Evolutionary conservation across 2,888 invertebrate genomes (phyloP), one percentile per base, ranked within the genome.

Genomic region (Tiliacea citrago): DNA sequence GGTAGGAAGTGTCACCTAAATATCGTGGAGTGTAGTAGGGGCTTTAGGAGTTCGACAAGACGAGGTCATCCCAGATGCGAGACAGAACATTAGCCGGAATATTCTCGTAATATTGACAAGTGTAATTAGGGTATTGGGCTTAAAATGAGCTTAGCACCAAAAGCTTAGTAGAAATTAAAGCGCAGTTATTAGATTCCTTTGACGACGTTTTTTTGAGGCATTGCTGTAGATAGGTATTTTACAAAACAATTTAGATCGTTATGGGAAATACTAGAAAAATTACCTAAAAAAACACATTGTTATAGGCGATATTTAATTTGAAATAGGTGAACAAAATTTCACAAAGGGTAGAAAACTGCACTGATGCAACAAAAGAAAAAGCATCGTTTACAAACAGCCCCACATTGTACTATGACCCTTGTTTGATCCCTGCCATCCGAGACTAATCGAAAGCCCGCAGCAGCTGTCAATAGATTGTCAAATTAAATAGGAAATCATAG

Each of bases 361-460:
- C 4, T 16, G 9, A 65, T 47, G 45, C 65, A 49, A 57, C n/a
- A n/a, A 58, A 53, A 63, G 29, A 75, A 53, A 35, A 66, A 67
- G 3, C 13, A 21, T 39, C 24, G 45, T 12, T 16, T 39, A 51
- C 5, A 21, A 29, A 53, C 35, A 10, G 21, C 1, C 60, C 51
- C 55, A 21, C 53, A 24, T 35, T 35, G 51, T 53, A 39, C 39
- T 55, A 42, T 42, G 21, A 58, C 67, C 58, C 58, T 58, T 35
- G 47, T 13, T 77, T 47, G 51, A 63, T 63, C 39, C 55, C 55
- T 47, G 57, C 10, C 51, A 53, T 71, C 55, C 29, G 58, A 55
- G 29, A 68, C 39, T 61, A 42, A 72, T 72, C 24, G 21, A 39
- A 51, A 51, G 16, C 77, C 55, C 58, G 49, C 55, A 70, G 55